Evolutionary conservation across 2,888 invertebrate genomes (phyloP), one percentile per base, ranked within the genome.

Genomic region (Branchipolynoe longqiensis): DNA sequence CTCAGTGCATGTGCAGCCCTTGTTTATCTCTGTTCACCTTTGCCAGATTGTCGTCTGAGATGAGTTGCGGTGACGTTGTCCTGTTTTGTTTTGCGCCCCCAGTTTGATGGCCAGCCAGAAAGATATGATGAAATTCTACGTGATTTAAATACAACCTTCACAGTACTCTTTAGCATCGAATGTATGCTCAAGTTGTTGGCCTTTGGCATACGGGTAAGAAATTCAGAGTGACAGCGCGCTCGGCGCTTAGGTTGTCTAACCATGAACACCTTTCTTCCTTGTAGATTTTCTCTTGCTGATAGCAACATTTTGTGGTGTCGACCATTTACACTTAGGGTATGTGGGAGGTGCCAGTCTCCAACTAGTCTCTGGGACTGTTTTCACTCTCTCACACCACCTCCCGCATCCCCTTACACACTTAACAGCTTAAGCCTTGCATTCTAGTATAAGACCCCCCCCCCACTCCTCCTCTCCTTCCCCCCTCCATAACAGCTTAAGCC

Each of bases 161-260:
- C 99, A 94, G 97, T 98, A 95, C 97, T 99, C 96, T 99, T 99
- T 96, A 98, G 99, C 95, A 96, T 99, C 96, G 99, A 99, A 96
- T 98, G 98, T 95, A 96, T 98, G 95, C 96, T 99, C 96, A 99
- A 99, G 96, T 98, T 99, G 95, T 96, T 98, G 95, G 99, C 99
- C 95, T 99, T 98, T 95, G 99, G 99, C 96, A 97, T 98, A 95
- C 97, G 98, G 98, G 99, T 99, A 82, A 86, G 87, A 33, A 54
- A n/a, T n/a, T n/a, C n/a, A n/a, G n/a, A n/a, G n/a, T n/a, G n/a
- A n/a, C n/a, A n/a, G n/a, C n/a, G 78, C 48, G 78, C 78, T n/a
- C n/a, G n/a, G n/a, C n/a, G n/a, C n/a, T n/a, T n/a, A n/a, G n/a
- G n/a, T n/a, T n/a, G n/a, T n/a, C n/a, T n/a, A n/a, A n/a, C n/a